A percentile compares a stretch with the other conserved stretches of the same genome.
Conservation (phyloP, 2,888 invertebrate genomes). For the Hymenopus coronatus region DNA sequence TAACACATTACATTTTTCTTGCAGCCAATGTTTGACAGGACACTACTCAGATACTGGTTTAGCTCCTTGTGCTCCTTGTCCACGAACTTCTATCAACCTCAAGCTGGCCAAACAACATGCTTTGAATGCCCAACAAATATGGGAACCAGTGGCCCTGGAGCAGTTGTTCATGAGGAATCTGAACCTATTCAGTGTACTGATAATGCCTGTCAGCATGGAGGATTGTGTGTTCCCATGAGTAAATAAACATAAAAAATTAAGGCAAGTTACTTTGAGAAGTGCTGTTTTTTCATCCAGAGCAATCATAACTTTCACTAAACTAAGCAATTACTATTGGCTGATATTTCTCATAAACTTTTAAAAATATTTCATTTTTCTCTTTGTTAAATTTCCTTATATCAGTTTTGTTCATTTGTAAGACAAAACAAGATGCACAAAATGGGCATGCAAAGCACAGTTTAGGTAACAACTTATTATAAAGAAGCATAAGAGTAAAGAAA, state of each 20-base stretch:
- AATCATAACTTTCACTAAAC: too few relatives aligned
- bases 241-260: constrained; percentile 21
- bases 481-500: too few relatives aligned
- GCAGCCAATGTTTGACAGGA: constrained; percentile 79
- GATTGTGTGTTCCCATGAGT: constrained; percentile 81
- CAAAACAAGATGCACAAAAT: too few relatives aligned
- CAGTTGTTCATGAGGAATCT: constrained; percentile 82
- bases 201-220: constrained; percentile 86
- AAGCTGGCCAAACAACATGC: constrained; percentile 80
- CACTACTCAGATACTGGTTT: constrained; percentile 90
- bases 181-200: constrained; percentile 83
- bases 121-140: constrained; percentile 88
- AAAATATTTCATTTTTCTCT: too few relatives aligned
- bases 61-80: constrained; percentile 90
- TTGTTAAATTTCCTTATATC: too few relatives aligned
- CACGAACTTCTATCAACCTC: constrained; percentile 88
- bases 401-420: too few relatives aligned
- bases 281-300: too few relatives aligned
- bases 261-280: too few relatives aligned
- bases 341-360: too few relatives aligned
- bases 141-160: constrained; percentile 77
- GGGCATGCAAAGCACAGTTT: too few relatives aligned
- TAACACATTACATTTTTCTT: constrained; percentile 19
- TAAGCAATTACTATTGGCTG: too few relatives aligned
- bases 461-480: too few relatives aligned